phyloP scores from a whole-genome alignment of 1,140 invertebrate genomes.

The Ephestia elutella region DNA sequence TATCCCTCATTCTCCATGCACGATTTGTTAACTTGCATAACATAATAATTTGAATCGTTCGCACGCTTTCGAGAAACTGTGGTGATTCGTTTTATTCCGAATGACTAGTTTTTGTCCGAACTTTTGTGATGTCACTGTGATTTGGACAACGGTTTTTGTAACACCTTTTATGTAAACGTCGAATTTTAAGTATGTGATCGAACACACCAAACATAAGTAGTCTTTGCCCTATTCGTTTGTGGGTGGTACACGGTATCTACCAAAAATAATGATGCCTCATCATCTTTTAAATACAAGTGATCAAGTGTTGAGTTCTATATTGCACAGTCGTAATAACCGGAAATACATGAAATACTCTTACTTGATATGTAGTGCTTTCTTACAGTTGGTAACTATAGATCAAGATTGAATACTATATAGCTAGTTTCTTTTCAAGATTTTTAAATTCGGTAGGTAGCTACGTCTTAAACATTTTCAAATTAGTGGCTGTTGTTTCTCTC shows the following conservation, averaged over 20 bases:
- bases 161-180: slow-evolving; percentile 19
- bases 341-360: too few species aligned
- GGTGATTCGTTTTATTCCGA: slow-evolving; percentile 9
- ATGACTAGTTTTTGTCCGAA: slow-evolving; percentile 10
- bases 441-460: too few species aligned
- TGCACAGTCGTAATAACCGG: too few species aligned
- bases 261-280: too few species aligned
- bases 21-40: slow-evolving; percentile 11
- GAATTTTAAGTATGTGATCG: background rate
- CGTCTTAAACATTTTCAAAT: too few species aligned
- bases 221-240: background rate
- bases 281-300: too few species aligned
- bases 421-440: too few species aligned
- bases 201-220: background rate
- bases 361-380: too few species aligned
- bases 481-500: too few species aligned
- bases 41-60: background rate
- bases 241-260: background rate
- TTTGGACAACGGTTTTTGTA: slow-evolving; percentile 12
- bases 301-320: too few species aligned
- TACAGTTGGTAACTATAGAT: too few species aligned
- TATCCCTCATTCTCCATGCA: slow-evolving; percentile 9
- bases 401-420: too few species aligned
- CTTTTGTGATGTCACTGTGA: slow-evolving; percentile 16
- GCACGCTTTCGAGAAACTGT: slow-evolving; percentile 18